These are phyloP conservation scores for Lithosia quadra DNA, from an alignment of 2,888 invertebrate species.

Conservation along the genomic window DNA sequence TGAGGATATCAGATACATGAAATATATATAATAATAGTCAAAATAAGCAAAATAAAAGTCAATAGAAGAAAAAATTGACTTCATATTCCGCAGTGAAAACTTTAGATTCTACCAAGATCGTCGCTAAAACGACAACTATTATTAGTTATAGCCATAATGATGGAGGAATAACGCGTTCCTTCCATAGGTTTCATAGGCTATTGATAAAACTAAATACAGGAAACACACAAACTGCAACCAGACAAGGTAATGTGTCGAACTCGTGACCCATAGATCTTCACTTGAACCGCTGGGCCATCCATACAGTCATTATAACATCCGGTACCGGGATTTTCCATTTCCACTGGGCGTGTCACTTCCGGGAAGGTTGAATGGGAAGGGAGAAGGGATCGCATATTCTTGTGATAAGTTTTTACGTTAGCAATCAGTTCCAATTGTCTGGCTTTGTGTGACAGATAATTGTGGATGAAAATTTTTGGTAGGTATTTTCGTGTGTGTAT, in stretches of 20 bases:
- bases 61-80: no score
- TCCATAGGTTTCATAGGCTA: no score
- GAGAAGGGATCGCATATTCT: constrained; percentile 45
- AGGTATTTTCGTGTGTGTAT: no score
- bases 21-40: no score
- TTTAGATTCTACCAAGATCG: no score
- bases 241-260: neutral
- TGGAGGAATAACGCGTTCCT: no score
- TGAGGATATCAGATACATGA: no score
- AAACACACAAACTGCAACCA: neutral
- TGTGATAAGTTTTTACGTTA: constrained; percentile 47
- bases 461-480: neutral
- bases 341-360: constrained; percentile 71
- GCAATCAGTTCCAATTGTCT: constrained; percentile 60
- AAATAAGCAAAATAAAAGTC: no score
- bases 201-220: neutral
- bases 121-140: no score
- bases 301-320: constrained; percentile 61
- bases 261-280: neutral
- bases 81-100: no score
- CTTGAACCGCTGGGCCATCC: neutral
- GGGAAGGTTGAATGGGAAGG: constrained; percentile 35
- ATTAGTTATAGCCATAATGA: no score
- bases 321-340: constrained; percentile 74
- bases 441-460: constrained; percentile 6